Evolutionary conservation across 2,797 vertebrate genomes (phyloP), one percentile per base, ranked within the genome.

Genomic region (Oryzias sinensis): DNA sequence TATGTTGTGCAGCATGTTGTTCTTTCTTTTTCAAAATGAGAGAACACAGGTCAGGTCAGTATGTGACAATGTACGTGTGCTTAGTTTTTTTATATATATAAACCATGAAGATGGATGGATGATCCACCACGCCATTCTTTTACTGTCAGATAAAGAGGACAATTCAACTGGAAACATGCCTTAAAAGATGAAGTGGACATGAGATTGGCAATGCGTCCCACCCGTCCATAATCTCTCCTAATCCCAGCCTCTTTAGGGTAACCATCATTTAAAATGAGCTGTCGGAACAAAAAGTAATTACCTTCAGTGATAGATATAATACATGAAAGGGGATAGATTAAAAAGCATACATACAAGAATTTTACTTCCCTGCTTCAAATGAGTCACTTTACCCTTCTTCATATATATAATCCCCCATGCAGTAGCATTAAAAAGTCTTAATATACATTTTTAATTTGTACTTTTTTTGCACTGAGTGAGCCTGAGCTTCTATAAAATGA

Each of bases 181-280:
- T 62, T 29, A 24, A 29, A 75, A 61, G 55, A 76, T 74, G 72
- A 74, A 68, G 54, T 59, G 51, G 58, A 70, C 59, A 69, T 58
- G 37, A 33, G 42, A 43, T 27, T 70, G 69, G 59, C 49, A 53
- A 66, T 41, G 41, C 49, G 25, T 69, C 27, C 45, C 43, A 33
- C 49, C 62, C 49, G 59, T 42, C 48, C 42, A 33, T 76, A 76
- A 80, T 71, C 65, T 57, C 0, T 43, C 43, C 48, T 77, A 76
- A 79, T 82, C 77, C 44, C 15, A 7, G 27, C n/a, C 45, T 65
- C 11, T 43, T 60, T 45, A 9, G 33, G 40, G 71, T 61, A 56
- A 62, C 20, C 65, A 74, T 56, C 51, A 56, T 52, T 72, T 66
- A 49, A 68, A 46, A 64, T 50, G 72, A 76, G 60, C 33, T 15